These are phyloP conservation scores for Helicorthomorpha holstii DNA, from an alignment of 1,140 invertebrate genomes.

Conservation along the genomic window DNA sequence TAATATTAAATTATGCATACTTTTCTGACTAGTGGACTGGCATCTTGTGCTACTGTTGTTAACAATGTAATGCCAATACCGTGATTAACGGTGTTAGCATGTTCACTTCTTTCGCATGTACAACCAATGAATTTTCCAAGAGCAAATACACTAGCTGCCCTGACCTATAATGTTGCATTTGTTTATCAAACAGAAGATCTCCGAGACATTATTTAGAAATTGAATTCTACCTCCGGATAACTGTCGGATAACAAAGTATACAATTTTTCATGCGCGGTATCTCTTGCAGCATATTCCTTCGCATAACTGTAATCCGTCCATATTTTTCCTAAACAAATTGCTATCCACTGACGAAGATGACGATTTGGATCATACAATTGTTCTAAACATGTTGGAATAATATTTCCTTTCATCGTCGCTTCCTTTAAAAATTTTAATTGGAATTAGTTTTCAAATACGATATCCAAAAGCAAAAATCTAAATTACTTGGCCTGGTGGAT, in stretches of 20 bases:
- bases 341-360: constrained; percentile 73
- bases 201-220: constrained; percentile 1
- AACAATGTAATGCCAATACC: constrained; percentile 71
- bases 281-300: constrained; percentile 87
- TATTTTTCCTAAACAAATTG: constrained; percentile 76
- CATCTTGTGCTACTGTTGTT: constrained; percentile 58
- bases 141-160: constrained; percentile 78
- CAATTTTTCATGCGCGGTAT: constrained; percentile 87
- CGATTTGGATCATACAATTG: constrained; percentile 35
- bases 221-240: constrained; percentile 51
- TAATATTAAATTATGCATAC: constrained; percentile 28
- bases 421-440: constrained; percentile 29
- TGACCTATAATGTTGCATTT: constrained; percentile 36
- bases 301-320: constrained; percentile 89
- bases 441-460: too few species aligned
- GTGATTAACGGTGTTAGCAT: constrained; percentile 85
- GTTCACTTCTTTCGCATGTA: constrained; percentile 58
- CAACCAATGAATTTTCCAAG: constrained; percentile 82
- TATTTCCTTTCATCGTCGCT: constrained; percentile 62
- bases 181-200: neutral
- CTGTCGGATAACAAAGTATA: constrained; percentile 57
- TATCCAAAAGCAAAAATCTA: neutral
- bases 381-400: constrained; percentile 77
- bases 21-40: constrained; percentile 70
- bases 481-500: constrained; percentile 52